Evolutionary conservation across 2,888 invertebrate species (phyloP).

Genomic region (Ptychoptera contaminata): DNA sequence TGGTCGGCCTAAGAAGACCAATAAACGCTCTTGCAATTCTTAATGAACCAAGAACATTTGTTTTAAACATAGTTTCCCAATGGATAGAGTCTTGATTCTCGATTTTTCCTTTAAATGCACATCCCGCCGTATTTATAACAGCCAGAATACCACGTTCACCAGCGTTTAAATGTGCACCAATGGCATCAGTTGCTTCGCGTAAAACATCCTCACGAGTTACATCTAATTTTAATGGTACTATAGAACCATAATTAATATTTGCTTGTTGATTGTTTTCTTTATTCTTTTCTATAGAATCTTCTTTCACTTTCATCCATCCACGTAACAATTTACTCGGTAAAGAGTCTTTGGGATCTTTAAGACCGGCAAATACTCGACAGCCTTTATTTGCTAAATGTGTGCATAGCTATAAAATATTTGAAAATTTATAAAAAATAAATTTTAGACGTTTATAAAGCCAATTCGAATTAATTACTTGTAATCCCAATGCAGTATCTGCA

Average conservation of each 20-base stretch:
- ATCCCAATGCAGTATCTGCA: conserved; percentile 62
- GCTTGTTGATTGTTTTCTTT: conserved; percentile 24
- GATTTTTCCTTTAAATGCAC: conserved; percentile 52
- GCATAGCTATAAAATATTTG: conserved; percentile 35
- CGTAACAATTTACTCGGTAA: conserved; percentile 43
- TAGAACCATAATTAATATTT: conserved; percentile 23
- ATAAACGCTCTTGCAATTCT: conserved; percentile 62
- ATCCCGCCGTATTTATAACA: conserved; percentile 68
- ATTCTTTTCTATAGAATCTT: conserved; percentile 21
- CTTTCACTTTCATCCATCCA: conserved; percentile 44
- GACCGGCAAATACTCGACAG: conserved; percentile 64
- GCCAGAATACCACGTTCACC: conserved; percentile 70
- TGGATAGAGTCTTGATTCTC: conserved; percentile 44
- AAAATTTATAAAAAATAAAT: not conserved
- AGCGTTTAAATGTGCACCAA: conserved; percentile 64
- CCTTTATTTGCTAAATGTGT: conserved; percentile 55
- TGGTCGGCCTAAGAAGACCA: conserved; percentile 45
- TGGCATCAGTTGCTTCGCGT: conserved; percentile 61
- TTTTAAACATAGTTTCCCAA: conserved; percentile 52
- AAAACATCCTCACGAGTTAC: conserved; percentile 66
- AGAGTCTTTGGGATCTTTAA: conserved; percentile 39
- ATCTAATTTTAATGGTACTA: conserved; percentile 59
- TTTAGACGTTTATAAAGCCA: conserved; percentile 2
- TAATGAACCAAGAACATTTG: conserved; percentile 54
- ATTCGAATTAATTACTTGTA: conserved; percentile 46